Evolutionary conservation across 53 echinoderm and acorn worm species (phyloP).

Genomic region (Holothuria scabra): DNA sequence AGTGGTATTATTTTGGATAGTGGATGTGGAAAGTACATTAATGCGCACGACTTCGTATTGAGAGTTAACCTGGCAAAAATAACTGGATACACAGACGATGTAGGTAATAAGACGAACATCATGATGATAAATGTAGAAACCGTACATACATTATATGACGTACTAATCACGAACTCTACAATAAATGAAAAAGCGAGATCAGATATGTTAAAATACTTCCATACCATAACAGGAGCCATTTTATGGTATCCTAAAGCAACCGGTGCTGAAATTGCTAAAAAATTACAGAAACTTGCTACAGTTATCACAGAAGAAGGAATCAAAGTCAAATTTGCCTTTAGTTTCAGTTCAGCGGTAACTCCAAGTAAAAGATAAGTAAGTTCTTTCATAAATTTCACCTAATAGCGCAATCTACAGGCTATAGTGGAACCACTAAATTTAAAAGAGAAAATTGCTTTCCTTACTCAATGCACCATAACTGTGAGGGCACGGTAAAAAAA

Average conservation of each 20-base stretch:
- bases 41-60: conserved; percentile 39
- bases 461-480: too few species aligned
- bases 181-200: neutral
- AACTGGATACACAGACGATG: conserved; percentile 14
- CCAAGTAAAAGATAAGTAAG: neutral
- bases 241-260: conserved; percentile 3
- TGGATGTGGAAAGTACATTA: conserved; percentile 19
- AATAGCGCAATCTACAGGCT: too few species aligned
- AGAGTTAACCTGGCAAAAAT: conserved; percentile 30
- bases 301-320: neutral
- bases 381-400: neutral
- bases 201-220: neutral
- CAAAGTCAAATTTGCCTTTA: neutral
- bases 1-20: conserved; percentile 31
- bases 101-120: conserved; percentile 22
- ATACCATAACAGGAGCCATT: neutral
- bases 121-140: neutral
- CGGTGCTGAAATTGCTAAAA: neutral
- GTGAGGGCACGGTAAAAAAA: too few species aligned
- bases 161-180: neutral
- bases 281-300: neutral
- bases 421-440: too few species aligned
- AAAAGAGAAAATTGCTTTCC: too few species aligned
- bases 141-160: neutral
- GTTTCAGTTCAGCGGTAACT: neutral